A percentile compares a stretch with the other conserved stretches of the same genome.
phyloP scores from a whole-genome alignment of 2,113 vertebrate species.

The Leptobrachium leishanense region DNA sequence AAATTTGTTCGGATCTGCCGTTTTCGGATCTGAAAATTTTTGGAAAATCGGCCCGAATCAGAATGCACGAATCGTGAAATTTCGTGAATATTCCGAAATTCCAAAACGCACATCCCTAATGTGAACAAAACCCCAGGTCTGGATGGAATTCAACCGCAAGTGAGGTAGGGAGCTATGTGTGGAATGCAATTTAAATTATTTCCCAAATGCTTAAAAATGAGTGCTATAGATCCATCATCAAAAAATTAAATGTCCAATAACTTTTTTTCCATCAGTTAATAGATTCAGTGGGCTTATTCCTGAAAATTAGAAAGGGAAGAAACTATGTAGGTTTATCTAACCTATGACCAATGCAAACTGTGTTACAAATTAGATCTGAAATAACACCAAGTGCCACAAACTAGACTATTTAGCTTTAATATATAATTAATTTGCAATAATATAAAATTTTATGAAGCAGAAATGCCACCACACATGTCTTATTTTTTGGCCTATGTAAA shows the following conservation, averaged over 20 bases:
- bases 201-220: slow-evolving; percentile 16
- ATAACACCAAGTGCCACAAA: slow-evolving; percentile 58
- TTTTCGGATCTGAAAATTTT: too few species aligned
- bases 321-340: slow-evolving; percentile 49
- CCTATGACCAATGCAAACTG: slow-evolving; percentile 50
- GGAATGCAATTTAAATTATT: slow-evolving; percentile 33
- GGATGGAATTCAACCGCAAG: too few species aligned
- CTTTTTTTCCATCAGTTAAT: neutral
- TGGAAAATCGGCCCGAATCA: too few species aligned
- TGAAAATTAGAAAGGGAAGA: slow-evolving; percentile 42
- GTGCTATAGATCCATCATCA: neutral
- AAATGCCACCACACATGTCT: slow-evolving; percentile 44
- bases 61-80: too few species aligned
- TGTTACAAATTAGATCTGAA: slow-evolving; percentile 46
- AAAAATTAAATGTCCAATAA: neutral
- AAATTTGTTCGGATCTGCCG: too few species aligned
- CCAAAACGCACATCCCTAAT: too few species aligned
- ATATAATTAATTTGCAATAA: slow-evolving; percentile 61
- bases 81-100: too few species aligned
- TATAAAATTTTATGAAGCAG: slow-evolving; percentile 57
- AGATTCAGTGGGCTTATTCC: slow-evolving; percentile 49
- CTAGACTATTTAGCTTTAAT: slow-evolving; percentile 52
- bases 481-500: too few species aligned
- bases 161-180: too few species aligned
- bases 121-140: too few species aligned